These are phyloP conservation scores for Thera britannica DNA, from an alignment of 2,888 invertebrate species.

Conservation along the genomic window DNA sequence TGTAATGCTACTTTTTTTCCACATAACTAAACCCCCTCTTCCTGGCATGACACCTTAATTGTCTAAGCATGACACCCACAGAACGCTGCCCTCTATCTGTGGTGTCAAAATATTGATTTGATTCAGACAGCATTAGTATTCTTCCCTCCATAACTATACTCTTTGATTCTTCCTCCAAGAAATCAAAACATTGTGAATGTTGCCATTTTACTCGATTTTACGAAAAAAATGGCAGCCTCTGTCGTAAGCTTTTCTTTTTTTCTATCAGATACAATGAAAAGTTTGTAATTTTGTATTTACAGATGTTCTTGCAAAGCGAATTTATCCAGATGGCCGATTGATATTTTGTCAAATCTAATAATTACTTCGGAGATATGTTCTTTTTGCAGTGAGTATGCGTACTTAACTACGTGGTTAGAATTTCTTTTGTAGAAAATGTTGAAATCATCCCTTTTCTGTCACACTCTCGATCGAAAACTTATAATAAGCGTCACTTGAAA, in stretches of 20 bases:
- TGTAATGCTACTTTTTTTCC: too few species aligned
- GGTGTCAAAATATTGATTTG: too few species aligned
- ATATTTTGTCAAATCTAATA: constrained; percentile 55
- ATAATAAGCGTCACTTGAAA: neutral
- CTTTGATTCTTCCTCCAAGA: too few species aligned
- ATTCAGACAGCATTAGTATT: too few species aligned
- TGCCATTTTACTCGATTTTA: constrained; percentile 59
- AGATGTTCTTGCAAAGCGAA: constrained; percentile 63
- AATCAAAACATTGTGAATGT: constrained; percentile 50
- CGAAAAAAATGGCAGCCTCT: constrained; percentile 82
- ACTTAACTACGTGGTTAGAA: constrained; percentile 71
- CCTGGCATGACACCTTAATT: too few species aligned
- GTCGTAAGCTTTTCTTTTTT: constrained; percentile 83
- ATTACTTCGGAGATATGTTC: constrained; percentile 67
- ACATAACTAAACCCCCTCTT: too few species aligned
- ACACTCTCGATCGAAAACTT: neutral
- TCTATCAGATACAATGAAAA: constrained; percentile 69
- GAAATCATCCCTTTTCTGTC: constrained; percentile 33
- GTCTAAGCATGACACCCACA: too few species aligned
- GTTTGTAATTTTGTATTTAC: constrained; percentile 67
- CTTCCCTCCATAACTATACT: too few species aligned
- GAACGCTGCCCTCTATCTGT: too few species aligned
- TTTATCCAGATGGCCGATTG: constrained; percentile 57
- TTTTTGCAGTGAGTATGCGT: constrained; percentile 68
- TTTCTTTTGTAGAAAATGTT: constrained; percentile 56